These are phyloP conservation scores for Chloromyia formosa DNA, from an alignment of 2,888 invertebrate genomes.

Conservation along the genomic window DNA sequence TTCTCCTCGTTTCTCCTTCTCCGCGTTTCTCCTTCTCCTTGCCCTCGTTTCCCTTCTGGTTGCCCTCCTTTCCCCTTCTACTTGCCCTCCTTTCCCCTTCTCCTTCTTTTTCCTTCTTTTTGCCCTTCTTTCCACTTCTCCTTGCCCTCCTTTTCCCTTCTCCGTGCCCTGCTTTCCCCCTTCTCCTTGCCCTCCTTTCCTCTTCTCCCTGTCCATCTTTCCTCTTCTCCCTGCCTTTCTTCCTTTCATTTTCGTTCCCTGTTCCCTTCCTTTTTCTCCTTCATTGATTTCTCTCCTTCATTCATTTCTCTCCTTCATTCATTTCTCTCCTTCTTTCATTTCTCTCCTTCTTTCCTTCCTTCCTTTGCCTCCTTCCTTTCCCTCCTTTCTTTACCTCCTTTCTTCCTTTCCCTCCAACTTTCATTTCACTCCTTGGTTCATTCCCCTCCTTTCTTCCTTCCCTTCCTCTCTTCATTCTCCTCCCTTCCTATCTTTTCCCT, in stretches of 20 bases:
- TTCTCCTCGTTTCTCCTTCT: background rate
- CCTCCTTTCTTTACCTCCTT: background rate
- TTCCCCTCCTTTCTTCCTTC: conserved; percentile 3
- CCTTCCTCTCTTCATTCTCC: background rate
- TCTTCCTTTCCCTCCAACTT: background rate
- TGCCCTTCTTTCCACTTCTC: too few relatives aligned
- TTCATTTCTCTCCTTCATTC: background rate
- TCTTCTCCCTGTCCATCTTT: background rate
- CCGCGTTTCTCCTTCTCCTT: background rate
- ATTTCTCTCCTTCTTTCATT: background rate
- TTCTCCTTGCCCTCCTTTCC: background rate
- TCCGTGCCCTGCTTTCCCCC: background rate
- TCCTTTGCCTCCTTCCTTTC: background rate
- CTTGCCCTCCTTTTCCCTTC: background rate
- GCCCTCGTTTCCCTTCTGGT: background rate
- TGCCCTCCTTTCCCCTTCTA: background rate
- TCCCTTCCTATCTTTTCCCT: background rate
- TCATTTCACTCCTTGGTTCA: background rate
- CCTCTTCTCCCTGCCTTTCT: background rate
- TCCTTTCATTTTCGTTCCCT: background rate
- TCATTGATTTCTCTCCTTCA: background rate
- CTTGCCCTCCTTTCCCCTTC: background rate
- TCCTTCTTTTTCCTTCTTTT: background rate
- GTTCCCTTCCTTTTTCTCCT: background rate
- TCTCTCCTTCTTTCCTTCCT: background rate